Percentiles rank a stretch among this genome's conserved stretches.
Conservation (phyloP, 2,113 vertebrate species). For the Muntiacus reevesi region DNA sequence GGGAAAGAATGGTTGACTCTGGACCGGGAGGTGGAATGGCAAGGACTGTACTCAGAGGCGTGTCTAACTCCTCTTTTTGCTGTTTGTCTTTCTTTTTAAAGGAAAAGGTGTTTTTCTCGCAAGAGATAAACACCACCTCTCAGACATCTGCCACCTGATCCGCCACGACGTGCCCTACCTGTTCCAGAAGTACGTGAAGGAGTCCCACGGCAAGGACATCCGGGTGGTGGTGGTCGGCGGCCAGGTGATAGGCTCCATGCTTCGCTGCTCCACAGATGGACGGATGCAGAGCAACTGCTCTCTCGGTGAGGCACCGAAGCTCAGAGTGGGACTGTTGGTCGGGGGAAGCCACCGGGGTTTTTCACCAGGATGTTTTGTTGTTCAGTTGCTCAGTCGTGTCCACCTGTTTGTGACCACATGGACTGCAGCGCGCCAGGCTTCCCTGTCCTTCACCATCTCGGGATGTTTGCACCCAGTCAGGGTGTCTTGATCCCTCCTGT, state of each 20-base stretch:
- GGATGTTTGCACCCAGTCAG: neutral
- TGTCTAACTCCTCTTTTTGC: neutral
- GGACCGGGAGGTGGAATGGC: neutral
- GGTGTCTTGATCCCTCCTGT: fast-evolving
- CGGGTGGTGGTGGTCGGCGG: conserved; percentile 92
- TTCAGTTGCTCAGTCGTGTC: neutral
- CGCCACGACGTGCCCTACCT: conserved; percentile 92
- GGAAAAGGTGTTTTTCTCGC: conserved; percentile 94
- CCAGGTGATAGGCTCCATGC: conserved; percentile 91
- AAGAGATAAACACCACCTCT: conserved; percentile 91
- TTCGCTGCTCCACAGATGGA: conserved; percentile 91
- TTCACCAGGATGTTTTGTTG: too few relatives aligned
- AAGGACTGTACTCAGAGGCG: neutral
- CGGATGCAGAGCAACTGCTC: conserved; percentile 96
- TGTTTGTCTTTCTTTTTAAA: conserved; percentile 67
- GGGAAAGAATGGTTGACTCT: neutral
- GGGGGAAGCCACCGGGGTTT: neutral
- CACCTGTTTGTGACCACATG: neutral
- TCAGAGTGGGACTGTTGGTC: fast-evolving
- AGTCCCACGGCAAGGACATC: conserved; percentile 91
- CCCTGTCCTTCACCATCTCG: neutral
- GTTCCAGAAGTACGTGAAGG: conserved; percentile 94
- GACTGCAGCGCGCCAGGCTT: fast-evolving
- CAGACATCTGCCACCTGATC: conserved; percentile 91
- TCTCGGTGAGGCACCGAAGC: conserved; percentile 74